Evolutionary conservation across 2,113 vertebrate species (phyloP).

Genomic region (Nibea coibor): DNA sequence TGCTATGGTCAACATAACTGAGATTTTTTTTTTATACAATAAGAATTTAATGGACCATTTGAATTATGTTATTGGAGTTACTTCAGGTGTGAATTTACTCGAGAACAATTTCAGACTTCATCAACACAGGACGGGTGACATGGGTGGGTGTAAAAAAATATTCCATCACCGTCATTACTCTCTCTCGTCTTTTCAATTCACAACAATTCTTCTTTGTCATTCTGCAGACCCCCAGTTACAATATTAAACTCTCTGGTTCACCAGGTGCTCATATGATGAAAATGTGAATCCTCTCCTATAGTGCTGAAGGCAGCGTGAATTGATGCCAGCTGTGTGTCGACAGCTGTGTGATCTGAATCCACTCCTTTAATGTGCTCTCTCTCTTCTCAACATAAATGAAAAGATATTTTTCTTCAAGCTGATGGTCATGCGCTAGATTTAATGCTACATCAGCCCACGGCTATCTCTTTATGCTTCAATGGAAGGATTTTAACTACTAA

Average conservation of each 20-base stretch:
- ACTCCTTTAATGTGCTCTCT: slow-evolving; percentile 38
- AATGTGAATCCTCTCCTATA: slow-evolving; percentile 52
- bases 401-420: slow-evolving; percentile 60
- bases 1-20: not conserved
- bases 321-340: slow-evolving; percentile 59
- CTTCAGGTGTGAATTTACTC: not conserved
- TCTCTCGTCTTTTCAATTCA: not conserved
- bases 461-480: slow-evolving; percentile 64
- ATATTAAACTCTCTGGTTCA: slow-evolving; percentile 36
- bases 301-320: slow-evolving; percentile 51
- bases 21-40: not conserved
- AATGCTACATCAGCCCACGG: slow-evolving; percentile 62
- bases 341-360: slow-evolving; percentile 60
- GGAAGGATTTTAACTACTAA: slow-evolving; percentile 66
- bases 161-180: not conserved
- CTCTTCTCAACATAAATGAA: slow-evolving; percentile 54
- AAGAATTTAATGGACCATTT: not conserved
- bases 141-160: not conserved
- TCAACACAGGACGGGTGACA: not conserved
- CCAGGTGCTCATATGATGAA: slow-evolving; percentile 59
- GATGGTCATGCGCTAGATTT: slow-evolving; percentile 63
- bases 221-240: slow-evolving; percentile 11
- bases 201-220: slow-evolving; percentile 25
- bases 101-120: not conserved
- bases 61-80: not conserved